Conservation (phyloP, 2,888 invertebrate genomes). For the Pristionchus japonicus region DNA sequence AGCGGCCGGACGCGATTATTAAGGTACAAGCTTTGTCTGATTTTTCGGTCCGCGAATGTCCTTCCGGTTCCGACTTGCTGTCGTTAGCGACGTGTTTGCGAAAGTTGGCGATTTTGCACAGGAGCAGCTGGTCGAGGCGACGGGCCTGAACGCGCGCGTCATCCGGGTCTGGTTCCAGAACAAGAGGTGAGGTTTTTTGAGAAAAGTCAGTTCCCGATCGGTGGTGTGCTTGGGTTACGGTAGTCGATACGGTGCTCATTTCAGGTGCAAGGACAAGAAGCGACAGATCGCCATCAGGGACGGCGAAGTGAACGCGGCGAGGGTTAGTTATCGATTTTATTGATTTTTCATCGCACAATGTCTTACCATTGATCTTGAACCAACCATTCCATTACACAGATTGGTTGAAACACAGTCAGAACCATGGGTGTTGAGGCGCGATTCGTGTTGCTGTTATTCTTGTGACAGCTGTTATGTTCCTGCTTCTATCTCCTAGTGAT, state of each 20-base stretch:
- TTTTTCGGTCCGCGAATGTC: background rate
- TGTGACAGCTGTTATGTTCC: background rate
- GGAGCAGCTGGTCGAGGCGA: conserved; percentile 99
- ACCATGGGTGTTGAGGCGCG: too few relatives aligned
- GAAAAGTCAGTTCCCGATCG: background rate
- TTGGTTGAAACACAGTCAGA: background rate
- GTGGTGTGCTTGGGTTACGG: background rate
- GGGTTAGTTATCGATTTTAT: conserved; percentile 82
- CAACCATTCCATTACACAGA: background rate
- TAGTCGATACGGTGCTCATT: background rate
- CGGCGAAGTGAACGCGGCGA: conserved; percentile 93
- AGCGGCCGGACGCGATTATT: conserved; percentile 97
- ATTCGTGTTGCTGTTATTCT: background rate
- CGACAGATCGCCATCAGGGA: conserved; percentile 95
- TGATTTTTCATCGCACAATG: too few relatives aligned
- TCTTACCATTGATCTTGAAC: too few relatives aligned
- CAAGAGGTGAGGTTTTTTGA: conserved; percentile 80
- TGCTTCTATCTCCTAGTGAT: too few relatives aligned
- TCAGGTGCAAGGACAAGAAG: conserved; percentile 92
- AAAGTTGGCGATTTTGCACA: conserved; percentile 2
- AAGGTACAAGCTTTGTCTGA: conserved; percentile 80
- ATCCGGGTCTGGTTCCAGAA: conserved; percentile 98
- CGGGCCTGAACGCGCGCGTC: conserved; percentile 94
- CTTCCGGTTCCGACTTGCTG: conserved; percentile 5
- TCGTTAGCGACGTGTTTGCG: background rate